A percentile compares a stretch with the other conserved stretches of the same genome.
These are phyloP conservation scores for Eucidaris tribuloides DNA, from an alignment of 35 echinoderm and acorn worm genomes.

Conservation along the genomic window DNA sequence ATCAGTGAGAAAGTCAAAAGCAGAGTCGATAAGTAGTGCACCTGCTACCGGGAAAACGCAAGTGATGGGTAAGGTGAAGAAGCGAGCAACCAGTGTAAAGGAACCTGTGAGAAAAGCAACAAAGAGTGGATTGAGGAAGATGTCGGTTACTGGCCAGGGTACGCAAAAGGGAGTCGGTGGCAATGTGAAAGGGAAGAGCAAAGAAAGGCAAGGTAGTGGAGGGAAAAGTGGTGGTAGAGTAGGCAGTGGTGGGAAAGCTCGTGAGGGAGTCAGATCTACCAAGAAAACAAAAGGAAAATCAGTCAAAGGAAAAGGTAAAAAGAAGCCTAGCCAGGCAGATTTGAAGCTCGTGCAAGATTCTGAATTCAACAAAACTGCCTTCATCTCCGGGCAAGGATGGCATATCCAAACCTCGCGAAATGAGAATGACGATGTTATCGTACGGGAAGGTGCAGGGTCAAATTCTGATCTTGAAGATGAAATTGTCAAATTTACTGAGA, in stretches of 20 bases:
- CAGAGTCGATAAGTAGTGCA: not conserved
- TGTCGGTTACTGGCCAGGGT: not conserved
- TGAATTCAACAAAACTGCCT: slow-evolving; percentile 79
- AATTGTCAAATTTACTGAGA: not conserved
- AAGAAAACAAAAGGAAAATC: slow-evolving; percentile 39
- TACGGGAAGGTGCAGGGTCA: slow-evolving; percentile 14
- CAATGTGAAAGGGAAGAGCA: not conserved
- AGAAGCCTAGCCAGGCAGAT: not conserved
- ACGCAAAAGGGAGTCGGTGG: not conserved
- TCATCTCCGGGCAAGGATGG: slow-evolving; percentile 95
- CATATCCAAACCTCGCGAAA: slow-evolving; percentile 83
- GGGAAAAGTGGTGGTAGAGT: not conserved
- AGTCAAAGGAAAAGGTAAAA: slow-evolving; percentile 9
- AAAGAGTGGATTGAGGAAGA: slow-evolving; percentile 3
- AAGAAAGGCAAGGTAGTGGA: not conserved
- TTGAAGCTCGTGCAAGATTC: slow-evolving; percentile 61
- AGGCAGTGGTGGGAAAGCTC: slow-evolving; percentile 35
- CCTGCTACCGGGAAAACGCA: not conserved
- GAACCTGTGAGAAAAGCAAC: not conserved
- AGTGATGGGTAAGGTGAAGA: slow-evolving; percentile 26
- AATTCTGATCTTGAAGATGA: slow-evolving; percentile 15
- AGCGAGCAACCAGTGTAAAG: slow-evolving; percentile 9
- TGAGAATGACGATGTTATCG: slow-evolving; percentile 76
- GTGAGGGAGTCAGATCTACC: not conserved
- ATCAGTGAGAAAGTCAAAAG: too few relatives aligned